Base-by-base conservation (phyloP, 2,888 invertebrate species). In the Orthosia incerta region DNA sequence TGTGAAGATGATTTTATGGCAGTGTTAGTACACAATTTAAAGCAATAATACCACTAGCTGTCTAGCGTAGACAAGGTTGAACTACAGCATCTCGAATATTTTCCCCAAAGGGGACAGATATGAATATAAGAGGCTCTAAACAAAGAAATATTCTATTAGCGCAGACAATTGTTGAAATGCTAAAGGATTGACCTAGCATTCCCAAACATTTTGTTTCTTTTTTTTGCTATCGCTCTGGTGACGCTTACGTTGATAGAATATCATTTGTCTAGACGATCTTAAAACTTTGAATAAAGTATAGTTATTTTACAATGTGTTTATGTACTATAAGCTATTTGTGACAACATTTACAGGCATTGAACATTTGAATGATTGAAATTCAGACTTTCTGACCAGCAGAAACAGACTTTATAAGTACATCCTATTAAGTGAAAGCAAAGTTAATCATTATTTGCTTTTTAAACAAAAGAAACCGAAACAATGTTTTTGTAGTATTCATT, bases 11-110 rank as follows among this genome's bases (percentile, higher is more conserved):
- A 45, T 20, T 74, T 45, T 63, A 63, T 45, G 23, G 26, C 18
- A 74, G 69, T 64, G 16, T 63, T 20, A 50, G 45, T 50, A 64
- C 12, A 56, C 18, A 64, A 12, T 20, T 57, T 31, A 31, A 11
- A 0, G 20, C 62, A 20, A 62, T 56, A 56, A 74, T 46, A 75
- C 31, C 57, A 51, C 74, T 65, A 74, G 74, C 64, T 74, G 64
- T 74, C 74, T 51, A 65, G 50, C 50, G 45, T 74, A 51, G 5
- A 57, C 4, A 57, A 31, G 0, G 5, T 51, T 51, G 26, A 56
- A 31, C 26, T 11, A 18, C 0, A n/a, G 16, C 23, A 53, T 39
- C 16, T 55, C 46, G 9, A 51, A 15, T 31, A 4, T 18, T 23
- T 55, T 9, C 15, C 3, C 1, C 5, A 1, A 55, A 20, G 16